Evolutionary conservation across 1,140 invertebrate species (phyloP), one percentile per base, ranked within the genome.

Genomic region (Drosophila eugracilis): DNA sequence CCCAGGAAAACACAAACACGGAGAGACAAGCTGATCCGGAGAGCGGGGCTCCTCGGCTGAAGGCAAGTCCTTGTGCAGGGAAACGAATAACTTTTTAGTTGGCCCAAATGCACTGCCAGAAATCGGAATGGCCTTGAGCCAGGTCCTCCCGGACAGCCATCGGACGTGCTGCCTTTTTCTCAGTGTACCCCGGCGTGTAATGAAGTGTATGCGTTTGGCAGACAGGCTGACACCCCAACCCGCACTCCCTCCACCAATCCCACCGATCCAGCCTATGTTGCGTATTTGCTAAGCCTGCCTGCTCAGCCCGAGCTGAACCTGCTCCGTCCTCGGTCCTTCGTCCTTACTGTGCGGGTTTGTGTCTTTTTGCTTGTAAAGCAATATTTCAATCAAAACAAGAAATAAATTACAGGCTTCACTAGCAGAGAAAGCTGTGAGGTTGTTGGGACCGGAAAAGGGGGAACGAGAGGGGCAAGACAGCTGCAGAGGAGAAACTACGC

Each of bases 301-400:
- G 24, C 48, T 45, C 36, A 37, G 26, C 44, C 47, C 45, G 21
- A 50, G 37, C 17, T 28, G 28, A 54, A 45, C 58, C 45, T 53
- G 26, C 41, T 55, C 12, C 22, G 24, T 32, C 30, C 28, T 22
- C 4, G 17, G 22, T 3, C 26, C 49, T n/a, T 21, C 34, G 15
- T 55, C 17, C 37, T 15, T 7, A 5, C 54, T 60, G 54, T 78
- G 58, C 73, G 53, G 80, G 73, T 81, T 65, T 83, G 78, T 79
- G 78, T 84, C 65, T 76, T 83, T 86, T 78, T 83, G 84, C 83
- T 78, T 88, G 83, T 88, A 89, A 88, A 89, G 83, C 83, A 88
- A 88, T 88, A 88, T 88, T 88, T 88, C 83, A 88, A 88, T 88
- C 83, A 88, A 89, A 88, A 88, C 83, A 88, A 88, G 83, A 89